A percentile compares a stretch with the other conserved stretches of the same genome.
Conservation (phyloP, 2,113 vertebrate genomes). For the Sciurus niger region DNA sequence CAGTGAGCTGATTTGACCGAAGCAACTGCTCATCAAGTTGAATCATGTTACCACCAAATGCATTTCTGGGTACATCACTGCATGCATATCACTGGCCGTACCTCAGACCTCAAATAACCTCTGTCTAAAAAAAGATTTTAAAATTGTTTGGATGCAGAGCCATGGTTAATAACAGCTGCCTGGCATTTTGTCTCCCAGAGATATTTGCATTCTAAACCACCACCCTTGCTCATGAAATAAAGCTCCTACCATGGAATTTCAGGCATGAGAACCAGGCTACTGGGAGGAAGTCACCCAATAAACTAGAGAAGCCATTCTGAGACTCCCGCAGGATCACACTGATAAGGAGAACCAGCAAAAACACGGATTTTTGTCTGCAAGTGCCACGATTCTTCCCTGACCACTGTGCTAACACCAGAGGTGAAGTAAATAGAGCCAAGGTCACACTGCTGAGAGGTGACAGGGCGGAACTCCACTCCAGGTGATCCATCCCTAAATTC, state of each 20-base stretch:
- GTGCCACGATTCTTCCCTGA: not conserved
- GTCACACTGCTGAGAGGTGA: not conserved
- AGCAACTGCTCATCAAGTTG: not conserved
- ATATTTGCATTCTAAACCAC: not conserved
- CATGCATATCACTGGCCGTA: not conserved
- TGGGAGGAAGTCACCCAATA: not conserved
- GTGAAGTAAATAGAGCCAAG: not conserved
- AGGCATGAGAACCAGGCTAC: not conserved
- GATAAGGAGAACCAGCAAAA: not conserved
- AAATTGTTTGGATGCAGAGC: not conserved
- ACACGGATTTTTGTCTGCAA: not conserved
- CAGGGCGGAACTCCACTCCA: too few relatives aligned
- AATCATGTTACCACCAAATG: too few relatives aligned
- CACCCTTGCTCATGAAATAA: not conserved
- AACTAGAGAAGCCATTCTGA: not conserved
- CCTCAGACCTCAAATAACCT: not conserved
- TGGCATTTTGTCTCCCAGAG: not conserved
- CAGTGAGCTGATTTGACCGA: not conserved
- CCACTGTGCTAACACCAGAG: not conserved
- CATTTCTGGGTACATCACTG: too few relatives aligned
- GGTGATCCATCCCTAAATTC: not conserved
- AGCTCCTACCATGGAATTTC: not conserved
- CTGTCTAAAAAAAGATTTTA: not conserved
- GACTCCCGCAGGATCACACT: not conserved
- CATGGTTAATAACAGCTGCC: not conserved